A percentile compares a stretch with the other conserved stretches of the same genome.
Evolutionary conservation across 64 coral and sea anemone genomes (phyloP).

Genomic region (Anthopleura sola): DNA sequence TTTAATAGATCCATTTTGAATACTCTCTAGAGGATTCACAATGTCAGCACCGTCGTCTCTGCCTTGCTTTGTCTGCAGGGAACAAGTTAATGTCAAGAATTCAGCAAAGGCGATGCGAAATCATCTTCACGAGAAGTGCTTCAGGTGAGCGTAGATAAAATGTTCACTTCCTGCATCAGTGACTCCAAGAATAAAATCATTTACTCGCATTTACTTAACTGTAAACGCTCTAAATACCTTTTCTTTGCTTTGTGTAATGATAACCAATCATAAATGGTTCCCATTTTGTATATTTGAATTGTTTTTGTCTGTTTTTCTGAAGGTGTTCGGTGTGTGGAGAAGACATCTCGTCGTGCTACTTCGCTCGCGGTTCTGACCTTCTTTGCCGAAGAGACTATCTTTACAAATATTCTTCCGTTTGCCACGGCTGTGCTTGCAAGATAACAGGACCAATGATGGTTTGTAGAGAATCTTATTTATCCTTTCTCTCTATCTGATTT

Average conservation of each 20-base stretch:
- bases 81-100: background rate
- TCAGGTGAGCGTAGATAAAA: slow-evolving; percentile 5
- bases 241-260: background rate
- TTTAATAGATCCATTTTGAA: background rate
- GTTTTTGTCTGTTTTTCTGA: background rate
- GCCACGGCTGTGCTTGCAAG: slow-evolving; percentile 69
- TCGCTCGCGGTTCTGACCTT: slow-evolving; percentile 64
- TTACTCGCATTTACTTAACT: slow-evolving; percentile 13
- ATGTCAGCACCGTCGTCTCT: background rate
- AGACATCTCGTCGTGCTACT: slow-evolving; percentile 48
- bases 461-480: background rate
- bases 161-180: slow-evolving; percentile 8
- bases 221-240: background rate
- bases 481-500: background rate
- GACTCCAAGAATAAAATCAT: background rate
- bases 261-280: background rate
- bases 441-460: slow-evolving; percentile 86
- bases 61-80: background rate
- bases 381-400: slow-evolving; percentile 85
- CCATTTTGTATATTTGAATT: background rate
- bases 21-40: background rate
- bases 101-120: background rate
- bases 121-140: background rate
- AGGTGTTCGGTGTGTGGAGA: slow-evolving; percentile 78
- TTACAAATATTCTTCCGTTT: slow-evolving; percentile 38